Percentiles rank a stretch among this genome's conserved stretches.
Conservation (phyloP, 2,113 vertebrate genomes). For the Proteles cristata region DNA sequence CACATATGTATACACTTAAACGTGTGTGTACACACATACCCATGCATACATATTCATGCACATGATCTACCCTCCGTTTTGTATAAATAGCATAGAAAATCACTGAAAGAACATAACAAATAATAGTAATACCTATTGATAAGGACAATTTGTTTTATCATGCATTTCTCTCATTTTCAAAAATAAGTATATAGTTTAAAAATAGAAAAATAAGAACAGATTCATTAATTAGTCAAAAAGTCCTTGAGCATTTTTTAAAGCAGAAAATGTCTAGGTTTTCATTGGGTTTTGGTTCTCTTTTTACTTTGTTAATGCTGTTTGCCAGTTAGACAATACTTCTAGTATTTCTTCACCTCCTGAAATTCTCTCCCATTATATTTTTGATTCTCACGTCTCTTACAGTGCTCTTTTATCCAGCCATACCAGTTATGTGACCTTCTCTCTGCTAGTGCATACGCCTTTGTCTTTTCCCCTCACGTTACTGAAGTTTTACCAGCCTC, state of each 20-base stretch:
- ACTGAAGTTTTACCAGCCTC: neutral
- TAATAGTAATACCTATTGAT: neutral
- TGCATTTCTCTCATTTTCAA: neutral
- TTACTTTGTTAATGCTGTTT: neutral
- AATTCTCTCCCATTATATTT: neutral
- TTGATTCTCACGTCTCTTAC: neutral
- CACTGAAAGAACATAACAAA: neutral
- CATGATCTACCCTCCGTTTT: neutral
- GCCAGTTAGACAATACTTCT: neutral
- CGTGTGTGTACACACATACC: accelerated
- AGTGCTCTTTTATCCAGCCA: neutral
- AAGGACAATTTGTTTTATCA: neutral
- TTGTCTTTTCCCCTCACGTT: neutral
- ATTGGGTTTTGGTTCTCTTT: neutral
- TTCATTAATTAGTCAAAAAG: neutral
- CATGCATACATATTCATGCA: neutral
- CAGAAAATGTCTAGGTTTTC: neutral
- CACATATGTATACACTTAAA: neutral
- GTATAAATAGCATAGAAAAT: neutral
- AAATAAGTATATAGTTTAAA: slow-evolving; percentile 19
- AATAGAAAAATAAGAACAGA: neutral
- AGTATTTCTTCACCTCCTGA: neutral
- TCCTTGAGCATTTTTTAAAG: neutral
- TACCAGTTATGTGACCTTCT: neutral
- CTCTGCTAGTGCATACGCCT: neutral